Evolutionary conservation across 1,140 invertebrate species (phyloP).

Genomic region (Helicoverpa armigera): DNA sequence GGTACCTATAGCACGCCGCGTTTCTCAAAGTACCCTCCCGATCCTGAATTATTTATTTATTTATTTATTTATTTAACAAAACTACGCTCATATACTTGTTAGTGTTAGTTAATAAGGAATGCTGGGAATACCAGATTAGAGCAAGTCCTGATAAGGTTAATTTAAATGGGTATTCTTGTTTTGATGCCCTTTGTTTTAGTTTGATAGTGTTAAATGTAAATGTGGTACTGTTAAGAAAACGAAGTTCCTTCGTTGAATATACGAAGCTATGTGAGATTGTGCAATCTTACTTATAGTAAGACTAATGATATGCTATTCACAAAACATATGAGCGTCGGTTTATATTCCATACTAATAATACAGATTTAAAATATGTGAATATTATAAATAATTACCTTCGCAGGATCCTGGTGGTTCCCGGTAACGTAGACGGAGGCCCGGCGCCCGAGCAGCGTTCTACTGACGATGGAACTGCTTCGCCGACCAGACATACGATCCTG

Average conservation of each 20-base stretch:
- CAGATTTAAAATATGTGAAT: background rate
- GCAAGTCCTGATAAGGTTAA: constrained; percentile 9
- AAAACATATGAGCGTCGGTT: background rate
- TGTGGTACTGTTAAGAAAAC: too few species aligned
- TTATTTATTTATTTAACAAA: too few species aligned
- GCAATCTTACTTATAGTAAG: too few species aligned
- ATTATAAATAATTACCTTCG: constrained; percentile 79
- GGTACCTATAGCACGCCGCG: background rate
- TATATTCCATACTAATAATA: too few species aligned
- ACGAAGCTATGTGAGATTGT: too few species aligned
- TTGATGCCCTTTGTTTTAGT: constrained; percentile 1
- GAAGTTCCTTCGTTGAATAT: too few species aligned
- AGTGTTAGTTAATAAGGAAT: constrained; percentile 34
- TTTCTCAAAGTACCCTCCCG: constrained; percentile 26
- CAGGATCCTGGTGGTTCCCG: constrained; percentile 85
- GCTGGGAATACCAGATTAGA: constrained; percentile 3
- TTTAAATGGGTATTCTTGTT: background rate
- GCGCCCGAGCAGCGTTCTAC: constrained; percentile 86
- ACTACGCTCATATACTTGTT: constrained; percentile 21
- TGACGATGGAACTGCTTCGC: constrained; percentile 87
- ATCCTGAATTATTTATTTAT: constrained; percentile 50
- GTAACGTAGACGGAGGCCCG: constrained; percentile 86
- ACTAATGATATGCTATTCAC: too few species aligned
- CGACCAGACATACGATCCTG: constrained; percentile 87
- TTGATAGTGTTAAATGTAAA: background rate